Percentiles rank a stretch among this genome's conserved stretches.
Conservation (phyloP, 2,113 vertebrate species). For the Pachyramphus minor region DNA sequence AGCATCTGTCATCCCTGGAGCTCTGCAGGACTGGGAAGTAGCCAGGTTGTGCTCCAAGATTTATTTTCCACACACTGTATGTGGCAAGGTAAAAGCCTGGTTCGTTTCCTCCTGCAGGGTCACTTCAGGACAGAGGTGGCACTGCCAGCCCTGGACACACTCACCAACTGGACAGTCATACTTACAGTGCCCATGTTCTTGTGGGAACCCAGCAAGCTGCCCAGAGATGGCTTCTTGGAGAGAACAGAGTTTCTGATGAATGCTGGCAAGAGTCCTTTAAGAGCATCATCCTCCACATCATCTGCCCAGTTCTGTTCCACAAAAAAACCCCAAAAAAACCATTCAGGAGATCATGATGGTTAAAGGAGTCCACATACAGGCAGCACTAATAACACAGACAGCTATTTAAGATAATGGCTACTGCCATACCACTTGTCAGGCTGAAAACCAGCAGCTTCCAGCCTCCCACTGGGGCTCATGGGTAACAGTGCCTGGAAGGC, state of each 20-base stretch:
- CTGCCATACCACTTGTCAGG: background rate
- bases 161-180: background rate
- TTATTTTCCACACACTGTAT: background rate
- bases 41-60: background rate
- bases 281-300: constrained; percentile 72
- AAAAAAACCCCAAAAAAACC: background rate
- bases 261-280: constrained; percentile 73
- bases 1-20: constrained; percentile 45
- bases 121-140: background rate
- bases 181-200: constrained; percentile 77
- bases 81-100: background rate
- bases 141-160: background rate
- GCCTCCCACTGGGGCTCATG: background rate
- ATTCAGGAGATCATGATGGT: background rate
- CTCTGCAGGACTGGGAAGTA: background rate
- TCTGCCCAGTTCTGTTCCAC: constrained; percentile 51
- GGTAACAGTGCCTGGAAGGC: background rate
- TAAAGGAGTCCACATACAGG: background rate
- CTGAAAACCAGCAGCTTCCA: background rate
- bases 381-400: background rate
- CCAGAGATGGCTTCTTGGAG: constrained; percentile 80
- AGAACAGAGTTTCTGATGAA: constrained; percentile 86
- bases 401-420: background rate
- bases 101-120: background rate
- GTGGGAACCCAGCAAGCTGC: constrained; percentile 72